Base-by-base conservation (phyloP, 2,113 vertebrate genomes). In the Neodontobutis hainanensis region DNA sequence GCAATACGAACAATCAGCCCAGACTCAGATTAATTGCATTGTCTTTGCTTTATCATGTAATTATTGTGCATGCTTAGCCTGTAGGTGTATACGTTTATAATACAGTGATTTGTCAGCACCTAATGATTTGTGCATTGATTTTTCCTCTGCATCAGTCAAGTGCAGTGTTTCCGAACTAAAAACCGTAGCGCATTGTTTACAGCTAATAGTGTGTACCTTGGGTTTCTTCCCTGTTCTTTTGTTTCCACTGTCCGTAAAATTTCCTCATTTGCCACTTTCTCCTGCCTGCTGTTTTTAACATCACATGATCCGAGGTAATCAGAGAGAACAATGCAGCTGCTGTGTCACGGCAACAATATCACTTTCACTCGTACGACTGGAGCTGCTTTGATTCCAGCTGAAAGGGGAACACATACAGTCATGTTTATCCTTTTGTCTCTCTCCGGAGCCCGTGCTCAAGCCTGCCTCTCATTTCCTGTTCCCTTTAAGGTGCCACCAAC, bases 321-420 rank as follows among this genome's bases (percentile, higher is more conserved):
- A 85, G 51, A 84, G 68, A 66, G 50, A 85, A 82, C 67, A 85
- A 71, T 84, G 69, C 68, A 64, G 71, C 66, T 83, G 72, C 75
- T 88, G 87, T 86, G 75, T 87, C 85, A 89, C 77, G 65, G 73
- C 75, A 87, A 86, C 84, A 85, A 38, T 79, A 84, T 88, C 68
- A 78, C 81, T 81, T 88, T 87, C 58, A 65, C 74, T 71, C 44
- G 35, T 61, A 70, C 48, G 74, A 67, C 73, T 50, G 52, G 73
- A 81, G 75, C 70, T 53, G 49, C 82, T 91, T 88, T 90, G 82
- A 85, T 88, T 86, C 74, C 49, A 10, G 63, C 81, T 85, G 75
- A 79, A 89, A 85, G 63, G 70, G 65, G 67, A 82, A 84, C 81
- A 73, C 64, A 84, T 72, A 15, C 46, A 75, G 70, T 79, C 70